Evolutionary conservation across 2,797 vertebrate species (phyloP).

Genomic region (Aplochiton taeniatus): DNA sequence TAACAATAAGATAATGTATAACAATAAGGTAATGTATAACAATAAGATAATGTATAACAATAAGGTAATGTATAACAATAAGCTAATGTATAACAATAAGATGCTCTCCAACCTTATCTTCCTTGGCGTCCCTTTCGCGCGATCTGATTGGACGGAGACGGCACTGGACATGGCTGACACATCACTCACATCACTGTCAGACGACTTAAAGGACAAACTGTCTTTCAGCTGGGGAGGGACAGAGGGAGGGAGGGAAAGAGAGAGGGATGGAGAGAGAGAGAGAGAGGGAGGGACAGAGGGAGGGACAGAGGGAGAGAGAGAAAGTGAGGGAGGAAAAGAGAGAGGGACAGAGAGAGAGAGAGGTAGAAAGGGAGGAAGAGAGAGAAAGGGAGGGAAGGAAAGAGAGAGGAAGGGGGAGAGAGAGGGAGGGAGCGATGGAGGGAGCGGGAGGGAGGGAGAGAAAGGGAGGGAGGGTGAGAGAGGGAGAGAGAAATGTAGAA

Average conservation of each 20-base stretch:
- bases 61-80: too few relatives aligned
- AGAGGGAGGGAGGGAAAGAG: constrained; percentile 14
- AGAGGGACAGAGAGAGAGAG: neutral
- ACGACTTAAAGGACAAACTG: constrained; percentile 88
- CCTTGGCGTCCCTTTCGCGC: constrained; percentile 73
- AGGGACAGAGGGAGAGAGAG: neutral
- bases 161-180: constrained; percentile 86
- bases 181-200: constrained; percentile 92
- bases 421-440: neutral
- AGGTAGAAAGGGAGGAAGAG: neutral
- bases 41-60: too few relatives aligned
- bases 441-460: too few relatives aligned
- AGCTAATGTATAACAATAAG: neutral
- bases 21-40: too few relatives aligned
- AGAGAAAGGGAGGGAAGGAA: neutral
- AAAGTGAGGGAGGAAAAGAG: neutral
- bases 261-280: neutral
- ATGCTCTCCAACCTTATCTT: constrained; percentile 83
- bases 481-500: too few relatives aligned
- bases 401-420: neutral
- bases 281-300: neutral
- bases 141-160: constrained; percentile 88
- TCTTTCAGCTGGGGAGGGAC: constrained; percentile 74
- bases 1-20: too few relatives aligned
- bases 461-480: neutral